phyloP scores from a whole-genome alignment of 2,113 vertebrate species.

The Burhinus oedicnemus region DNA sequence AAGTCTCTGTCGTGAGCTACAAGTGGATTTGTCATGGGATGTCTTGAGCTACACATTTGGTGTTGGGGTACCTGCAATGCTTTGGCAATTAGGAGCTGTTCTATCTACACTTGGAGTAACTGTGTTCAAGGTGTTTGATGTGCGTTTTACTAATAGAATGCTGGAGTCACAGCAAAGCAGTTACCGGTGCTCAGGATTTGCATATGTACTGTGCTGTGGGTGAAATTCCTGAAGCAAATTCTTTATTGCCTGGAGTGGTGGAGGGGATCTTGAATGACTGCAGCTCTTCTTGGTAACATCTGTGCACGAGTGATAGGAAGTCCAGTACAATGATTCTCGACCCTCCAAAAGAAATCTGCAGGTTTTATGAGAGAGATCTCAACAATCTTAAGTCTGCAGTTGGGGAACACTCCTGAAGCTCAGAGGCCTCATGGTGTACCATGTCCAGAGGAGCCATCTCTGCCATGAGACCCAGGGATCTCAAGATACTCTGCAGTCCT shows the following conservation, averaged over 20 bases:
- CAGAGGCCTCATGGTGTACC: background rate
- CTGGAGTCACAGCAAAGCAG: background rate
- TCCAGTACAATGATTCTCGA: background rate
- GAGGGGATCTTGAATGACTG: background rate
- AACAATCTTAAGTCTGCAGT: background rate
- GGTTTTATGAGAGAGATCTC: background rate
- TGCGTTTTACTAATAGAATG: background rate
- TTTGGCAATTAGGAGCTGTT: background rate
- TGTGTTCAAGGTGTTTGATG: rapidly evolving
- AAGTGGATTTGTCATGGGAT: background rate
- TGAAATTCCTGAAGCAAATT: background rate
- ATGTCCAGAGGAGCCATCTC: background rate
- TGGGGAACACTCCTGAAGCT: background rate
- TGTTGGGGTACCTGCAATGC: background rate
- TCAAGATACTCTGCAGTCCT: background rate
- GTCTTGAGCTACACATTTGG: rapidly evolving
- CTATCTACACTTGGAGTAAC: background rate
- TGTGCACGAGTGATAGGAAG: background rate
- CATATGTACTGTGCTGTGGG: background rate
- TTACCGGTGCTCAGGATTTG: background rate
- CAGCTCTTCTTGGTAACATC: background rate
- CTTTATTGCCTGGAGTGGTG: background rate
- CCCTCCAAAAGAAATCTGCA: background rate
- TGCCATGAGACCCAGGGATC: background rate
- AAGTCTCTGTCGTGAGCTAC: background rate